Base-by-base conservation (phyloP, 2,113 vertebrate genomes). In the Excalfactoria chinensis region DNA sequence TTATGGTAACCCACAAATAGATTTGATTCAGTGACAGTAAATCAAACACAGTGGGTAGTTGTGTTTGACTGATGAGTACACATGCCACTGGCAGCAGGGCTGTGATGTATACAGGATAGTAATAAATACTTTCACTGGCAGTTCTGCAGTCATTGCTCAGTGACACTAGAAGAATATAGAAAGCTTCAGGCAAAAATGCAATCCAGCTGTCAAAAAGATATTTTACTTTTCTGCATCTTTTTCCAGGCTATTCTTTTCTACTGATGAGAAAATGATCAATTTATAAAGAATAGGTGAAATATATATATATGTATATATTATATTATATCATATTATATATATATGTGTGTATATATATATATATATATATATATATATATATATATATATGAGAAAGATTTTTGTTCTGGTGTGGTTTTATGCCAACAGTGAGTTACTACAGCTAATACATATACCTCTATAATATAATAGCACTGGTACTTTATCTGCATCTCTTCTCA, bases 11-110 rank as follows among this genome's bases (percentile, higher is more conserved):
- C 51, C 86, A 94, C 94, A 97, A 96, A 97, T 81, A 97, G 86
- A 96, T 96, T 96, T 97, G 94, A 93, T 96, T 97, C 95, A 95
- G 91, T 84, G 78, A 73, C 81, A 83, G 93, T 98, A 98, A 97
- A 97, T 98, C 97, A 98, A 96, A 97, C 70, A 91, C 83, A 85
- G 90, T 97, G 78, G 89, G 78, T 97, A 96, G 90, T 96, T 97
- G 95, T 86, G 30, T 93, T 96, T 98, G 97, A 98, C 93, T 97
- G 97, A 98, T 98, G 97, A 97, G 96, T 94, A 94, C 53, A 97
- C 96, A 96, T 96, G 96, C 92, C 97, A 97, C 86, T 93, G 90
- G 96, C 90, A 95, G 95, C 93, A 96, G 96, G 90, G 94, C 60
- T 64, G 79, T 97, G 96, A 95, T 97, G 97, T 95, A 97, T 81